Base-by-base conservation (phyloP, 2,797 vertebrate species). In the Amphiprion clarkii region DNA sequence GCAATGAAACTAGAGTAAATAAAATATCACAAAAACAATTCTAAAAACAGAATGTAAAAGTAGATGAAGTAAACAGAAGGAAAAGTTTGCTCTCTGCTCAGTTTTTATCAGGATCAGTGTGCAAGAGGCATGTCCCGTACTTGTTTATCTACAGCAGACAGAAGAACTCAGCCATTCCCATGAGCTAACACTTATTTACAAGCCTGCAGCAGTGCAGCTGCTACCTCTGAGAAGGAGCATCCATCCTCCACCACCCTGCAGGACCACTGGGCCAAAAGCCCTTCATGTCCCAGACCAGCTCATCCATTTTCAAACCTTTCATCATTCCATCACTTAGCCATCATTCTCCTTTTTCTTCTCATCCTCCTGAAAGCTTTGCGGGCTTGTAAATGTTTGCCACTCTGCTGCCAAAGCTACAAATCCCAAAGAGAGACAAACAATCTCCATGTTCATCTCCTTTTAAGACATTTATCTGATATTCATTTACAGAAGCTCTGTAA, bases 361-460 rank as follows among this genome's bases (percentile, higher is more conserved):
- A 63, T 87, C 49, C 21, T 82, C 73, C n/a, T n/a, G 10, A 85
- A 75, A 82, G 67, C 83, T 84, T 78, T 76, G 53, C 59, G 79
- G 80, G 73, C 84, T 72, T 48, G 10, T 53, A 65, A 48, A 40
- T 83, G 44, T 78, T 76, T 78, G 62, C 56, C 40, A 17, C 54
- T 64, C 69, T 73, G 48, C 56, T 82, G 62, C 74, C 69, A 85
- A 82, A 73, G 44, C 69, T 14, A 31, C 79, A 52, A 80, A 66
- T 71, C 56, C 62, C 55, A 54, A 58, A 76, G 12, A 54, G n/a
- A 49, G 29, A 33, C 33, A 63, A 69, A 79, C 70, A 79, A 77
- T 25, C 44, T 61, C 58, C 64, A n/a, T 85, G 82, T 79, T 44
- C 4, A 46, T 81, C 62, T 58, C 44, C 3, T 66, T 58, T 49